Base-by-base conservation (phyloP, 2,113 vertebrate genomes). In the Nyctibius bracteatus region DNA sequence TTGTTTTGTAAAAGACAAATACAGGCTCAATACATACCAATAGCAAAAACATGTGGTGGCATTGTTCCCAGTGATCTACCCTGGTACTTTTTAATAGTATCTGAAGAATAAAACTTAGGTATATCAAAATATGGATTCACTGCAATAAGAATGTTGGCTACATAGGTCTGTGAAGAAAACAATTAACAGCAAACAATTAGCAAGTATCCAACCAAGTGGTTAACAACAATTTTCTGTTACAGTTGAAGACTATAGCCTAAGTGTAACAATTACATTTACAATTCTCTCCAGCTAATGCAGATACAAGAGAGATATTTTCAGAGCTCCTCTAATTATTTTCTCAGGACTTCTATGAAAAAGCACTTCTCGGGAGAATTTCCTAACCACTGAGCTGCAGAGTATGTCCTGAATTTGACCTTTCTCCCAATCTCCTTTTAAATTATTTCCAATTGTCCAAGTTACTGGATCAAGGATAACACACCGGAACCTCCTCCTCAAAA, bases 121-220 rank as follows among this genome's bases (percentile, higher is more conserved):
- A 99, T 98, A 97, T 99, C 99, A 95, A 98, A 99, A 97, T 99
- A 99, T 1, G 99, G 99, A 87, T 99, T 99, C 95, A 99, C 98
- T 39, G 99, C 99, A 77, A 99, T 99, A 96, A 99, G 98, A 97
- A 99, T 99, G 97, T 99, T 99, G 96, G 99, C 99, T 58, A 99
- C 99, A 67, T 99, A 99, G 1, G 99, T 99, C 99, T 99, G 98
- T 81, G n/a, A 96, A 75, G 35, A 81, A 84, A 94, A 80, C n/a
- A 96, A 86, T 21, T 17, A 68, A 94, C 11, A 95, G 41, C n/a
- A 94, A 94, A 81, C 43, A 62, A 77, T 67, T 72, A 93, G 61
- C 15, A 57, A 71, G 24, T 24, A 75, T 43, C 19, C 77, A 95
- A 61, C 25, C 39, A 63, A 90, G 12, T 28, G 14, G 23, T 81